These are phyloP conservation scores for Fukomys damarensis DNA, from an alignment of 2,113 vertebrate genomes.

Conservation along the genomic window DNA sequence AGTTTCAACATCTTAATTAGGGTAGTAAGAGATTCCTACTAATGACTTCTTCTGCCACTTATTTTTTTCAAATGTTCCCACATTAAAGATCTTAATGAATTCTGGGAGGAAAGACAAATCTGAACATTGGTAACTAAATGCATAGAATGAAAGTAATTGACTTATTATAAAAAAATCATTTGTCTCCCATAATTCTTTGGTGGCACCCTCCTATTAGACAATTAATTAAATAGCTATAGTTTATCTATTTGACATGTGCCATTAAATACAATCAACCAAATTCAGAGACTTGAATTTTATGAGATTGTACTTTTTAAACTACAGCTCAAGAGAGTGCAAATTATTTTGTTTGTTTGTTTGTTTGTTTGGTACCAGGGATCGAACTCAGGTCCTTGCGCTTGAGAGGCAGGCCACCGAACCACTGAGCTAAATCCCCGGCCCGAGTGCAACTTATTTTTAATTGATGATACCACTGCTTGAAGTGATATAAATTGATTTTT, in stretches of 20 bases:
- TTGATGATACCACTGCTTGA: neutral
- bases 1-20: slow-evolving; percentile 60
- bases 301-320: neutral
- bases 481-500: neutral
- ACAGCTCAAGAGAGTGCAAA: neutral
- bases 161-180: neutral
- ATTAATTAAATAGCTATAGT: neutral
- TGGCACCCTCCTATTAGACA: neutral
- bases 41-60: slow-evolving; percentile 19
- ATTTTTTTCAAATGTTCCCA: slow-evolving; percentile 5
- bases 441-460: neutral
- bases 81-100: neutral
- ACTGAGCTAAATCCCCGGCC: too few species aligned
- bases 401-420: too few species aligned
- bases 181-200: neutral
- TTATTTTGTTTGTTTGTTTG: too few species aligned
- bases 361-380: too few species aligned
- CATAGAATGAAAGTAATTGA: slow-evolving; percentile 22
- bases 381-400: too few species aligned
- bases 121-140: slow-evolving; percentile 49
- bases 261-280: neutral
- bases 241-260: neutral
- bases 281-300: neutral
- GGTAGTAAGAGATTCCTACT: slow-evolving; percentile 62
- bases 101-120: neutral